Conservation (phyloP, 2,113 vertebrate species). For the Clarias batrachus region DNA sequence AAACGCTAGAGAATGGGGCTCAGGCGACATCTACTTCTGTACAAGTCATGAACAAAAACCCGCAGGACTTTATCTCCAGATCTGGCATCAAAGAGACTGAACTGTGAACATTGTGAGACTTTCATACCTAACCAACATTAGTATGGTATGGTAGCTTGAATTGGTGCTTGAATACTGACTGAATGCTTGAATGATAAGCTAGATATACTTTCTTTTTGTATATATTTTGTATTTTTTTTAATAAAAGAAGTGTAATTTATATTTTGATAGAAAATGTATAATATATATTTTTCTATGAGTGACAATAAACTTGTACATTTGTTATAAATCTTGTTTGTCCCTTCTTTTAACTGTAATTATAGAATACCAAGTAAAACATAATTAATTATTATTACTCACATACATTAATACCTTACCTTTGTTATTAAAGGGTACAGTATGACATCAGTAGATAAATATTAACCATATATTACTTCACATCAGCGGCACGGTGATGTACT, state of each 20-base stretch:
- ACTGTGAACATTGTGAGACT: conserved; percentile 47
- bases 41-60: conserved; percentile 32
- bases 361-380: not conserved
- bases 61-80: conserved; percentile 14
- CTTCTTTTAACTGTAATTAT: not conserved
- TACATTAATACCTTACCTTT: not conserved
- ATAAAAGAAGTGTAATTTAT: not conserved
- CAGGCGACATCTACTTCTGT: not conserved
- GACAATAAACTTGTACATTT: conserved; percentile 2
- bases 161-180: conserved; percentile 13
- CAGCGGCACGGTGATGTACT: too few relatives aligned
- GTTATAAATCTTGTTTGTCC: not conserved
- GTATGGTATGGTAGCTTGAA: not conserved
- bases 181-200: conserved; percentile 4
- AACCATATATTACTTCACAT: not conserved
- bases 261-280: not conserved
- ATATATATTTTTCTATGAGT: not conserved
- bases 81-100: conserved; percentile 67
- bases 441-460: not conserved
- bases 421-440: not conserved
- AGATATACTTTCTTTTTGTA: not conserved
- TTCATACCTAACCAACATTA: not conserved
- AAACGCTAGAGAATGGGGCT: conserved; percentile 46
- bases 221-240: not conserved
- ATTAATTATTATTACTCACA: not conserved